These are phyloP conservation scores for Bombycilla garrulus DNA, from an alignment of 2,113 vertebrate species.

Conservation along the genomic window DNA sequence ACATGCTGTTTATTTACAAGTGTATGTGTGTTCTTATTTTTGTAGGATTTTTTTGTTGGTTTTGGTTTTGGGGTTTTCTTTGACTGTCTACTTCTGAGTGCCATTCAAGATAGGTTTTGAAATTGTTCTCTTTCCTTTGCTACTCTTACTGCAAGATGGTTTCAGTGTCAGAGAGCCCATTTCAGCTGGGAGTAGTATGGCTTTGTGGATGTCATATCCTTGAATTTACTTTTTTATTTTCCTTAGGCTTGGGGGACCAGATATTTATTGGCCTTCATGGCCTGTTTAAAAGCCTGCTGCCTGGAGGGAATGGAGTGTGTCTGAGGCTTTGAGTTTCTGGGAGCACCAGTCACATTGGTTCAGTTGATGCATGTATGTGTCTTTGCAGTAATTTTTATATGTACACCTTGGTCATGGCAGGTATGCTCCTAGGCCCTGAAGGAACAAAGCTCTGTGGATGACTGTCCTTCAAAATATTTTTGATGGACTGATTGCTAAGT, in stretches of 20 bases:
- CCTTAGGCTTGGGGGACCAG: background rate
- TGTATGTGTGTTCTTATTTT: rapidly evolving
- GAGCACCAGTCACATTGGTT: background rate
- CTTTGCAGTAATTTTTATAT: background rate
- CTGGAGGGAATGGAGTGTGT: background rate
- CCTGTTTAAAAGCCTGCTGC: background rate
- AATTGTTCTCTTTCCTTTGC: background rate
- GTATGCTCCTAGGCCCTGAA: background rate
- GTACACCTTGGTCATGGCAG: background rate
- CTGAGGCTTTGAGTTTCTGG: background rate
- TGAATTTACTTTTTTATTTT: background rate
- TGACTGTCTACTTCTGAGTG: background rate
- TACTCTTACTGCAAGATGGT: background rate
- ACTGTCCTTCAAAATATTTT: background rate
- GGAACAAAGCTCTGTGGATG: background rate
- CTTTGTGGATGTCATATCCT: background rate
- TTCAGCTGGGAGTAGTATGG: background rate
- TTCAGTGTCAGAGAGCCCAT: background rate
- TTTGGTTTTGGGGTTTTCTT: background rate
- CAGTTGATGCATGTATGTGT: background rate
- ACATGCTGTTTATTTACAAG: background rate
- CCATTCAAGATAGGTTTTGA: background rate
- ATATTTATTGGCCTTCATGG: background rate
- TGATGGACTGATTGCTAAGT: background rate
- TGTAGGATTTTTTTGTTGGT: background rate